phyloP scores from a whole-genome alignment of 2,113 vertebrate genomes.

The Phaetusa simplex region DNA sequence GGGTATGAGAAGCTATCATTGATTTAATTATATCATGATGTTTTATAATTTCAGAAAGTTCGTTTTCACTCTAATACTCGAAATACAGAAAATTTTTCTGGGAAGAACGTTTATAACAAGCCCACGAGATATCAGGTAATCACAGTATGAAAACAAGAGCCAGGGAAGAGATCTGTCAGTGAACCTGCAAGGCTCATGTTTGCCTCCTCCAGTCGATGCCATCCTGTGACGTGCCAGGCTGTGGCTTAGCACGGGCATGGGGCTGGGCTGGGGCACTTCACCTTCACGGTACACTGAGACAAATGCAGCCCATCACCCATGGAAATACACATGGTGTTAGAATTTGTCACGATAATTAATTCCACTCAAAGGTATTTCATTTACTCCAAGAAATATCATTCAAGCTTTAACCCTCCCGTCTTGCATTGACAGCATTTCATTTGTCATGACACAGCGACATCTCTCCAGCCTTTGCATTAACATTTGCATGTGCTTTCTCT shows the following conservation, averaged over 20 bases:
- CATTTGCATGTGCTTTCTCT: neutral
- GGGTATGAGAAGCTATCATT: neutral
- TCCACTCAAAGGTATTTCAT: neutral
- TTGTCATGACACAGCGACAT: neutral
- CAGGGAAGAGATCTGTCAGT: neutral
- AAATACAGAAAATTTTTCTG: slow-evolving; percentile 82
- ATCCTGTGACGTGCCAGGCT: neutral
- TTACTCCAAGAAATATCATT: neutral
- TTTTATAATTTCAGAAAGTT: slow-evolving; percentile 79
- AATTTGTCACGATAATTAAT: neutral
- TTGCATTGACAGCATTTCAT: neutral
- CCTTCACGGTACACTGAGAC: neutral
- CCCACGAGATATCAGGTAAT: slow-evolving; percentile 94
- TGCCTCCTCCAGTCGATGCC: neutral
- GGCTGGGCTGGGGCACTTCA: neutral
- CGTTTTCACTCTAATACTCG: slow-evolving; percentile 81
- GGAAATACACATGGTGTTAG: neutral
- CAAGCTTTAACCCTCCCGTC: neutral
- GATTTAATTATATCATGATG: neutral
- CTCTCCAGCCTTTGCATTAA: neutral
- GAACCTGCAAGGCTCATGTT: neutral
- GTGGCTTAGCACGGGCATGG: neutral
- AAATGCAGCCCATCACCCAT: neutral
- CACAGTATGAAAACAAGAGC: neutral
- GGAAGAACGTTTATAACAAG: slow-evolving; percentile 86